Evolutionary conservation across 2,888 invertebrate genomes (phyloP), one percentile per base, ranked within the genome.

Genomic region (Pachymerium ferrugineum): DNA sequence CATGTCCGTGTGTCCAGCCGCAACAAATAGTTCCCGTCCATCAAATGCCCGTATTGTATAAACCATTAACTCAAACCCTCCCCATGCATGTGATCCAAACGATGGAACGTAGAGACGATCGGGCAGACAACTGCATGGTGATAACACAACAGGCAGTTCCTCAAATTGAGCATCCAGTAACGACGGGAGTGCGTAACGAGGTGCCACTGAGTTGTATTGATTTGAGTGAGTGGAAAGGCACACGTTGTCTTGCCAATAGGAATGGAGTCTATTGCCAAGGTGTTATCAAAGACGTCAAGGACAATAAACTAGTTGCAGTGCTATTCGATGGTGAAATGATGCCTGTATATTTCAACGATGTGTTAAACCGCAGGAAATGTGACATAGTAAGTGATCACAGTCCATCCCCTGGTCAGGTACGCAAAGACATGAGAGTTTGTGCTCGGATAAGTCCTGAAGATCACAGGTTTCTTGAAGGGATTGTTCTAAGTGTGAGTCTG

Each of bases 361-460:
- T 95, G 77, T 87, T 94, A 78, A 90, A 90, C 79, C 86, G 86
- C 78, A 89, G 91, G 79, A 90, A 90, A 81, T 91, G 88, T 83
- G 93, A 94, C 83, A 90, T 97, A 81, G 94, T 97, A 79, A 90
- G 93, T 80, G 97, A 97, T 83, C 93, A 94, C 78, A 92, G 93
- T 83, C 97, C 97, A 33, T 81, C 91, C 89, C 80, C 87, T 14
- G 80, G 79, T 73, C 91, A 94, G 85, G 88, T 97, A 80, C 87
- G 87, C 77, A 84, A 90, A 75, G 92, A 92, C 42, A 89, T 90
- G 70, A 86, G 89, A 74, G 94, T 97, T 78, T 95, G 93, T 83
- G 86, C 86, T 73, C 78, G 85, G 38, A 80, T 82, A 70, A 83
- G 81, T 76, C 79, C 82, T 0, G 87, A 89, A 77, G 88, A 88